Evolutionary conservation across 2,113 vertebrate species (phyloP).

Genomic region (Albula goreensis): DNA sequence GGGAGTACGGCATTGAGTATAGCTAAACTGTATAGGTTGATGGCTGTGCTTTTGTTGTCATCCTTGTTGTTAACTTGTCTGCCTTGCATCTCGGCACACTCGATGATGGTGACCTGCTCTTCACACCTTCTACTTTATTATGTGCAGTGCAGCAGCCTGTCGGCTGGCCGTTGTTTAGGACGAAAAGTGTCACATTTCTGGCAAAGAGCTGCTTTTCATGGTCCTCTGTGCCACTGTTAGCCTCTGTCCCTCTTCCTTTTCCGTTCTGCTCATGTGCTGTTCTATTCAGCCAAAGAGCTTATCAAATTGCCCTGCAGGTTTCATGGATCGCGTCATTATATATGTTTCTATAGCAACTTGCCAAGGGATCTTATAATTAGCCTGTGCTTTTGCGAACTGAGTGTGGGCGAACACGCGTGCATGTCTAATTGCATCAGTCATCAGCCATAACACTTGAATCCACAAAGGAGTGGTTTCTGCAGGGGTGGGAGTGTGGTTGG

Average conservation of each 20-base stretch:
- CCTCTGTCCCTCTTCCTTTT: not conserved
- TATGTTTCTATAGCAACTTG: conserved; percentile 25
- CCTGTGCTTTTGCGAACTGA: not conserved
- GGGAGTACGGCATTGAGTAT: not conserved
- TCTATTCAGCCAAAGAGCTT: not conserved
- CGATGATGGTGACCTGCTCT: not conserved
- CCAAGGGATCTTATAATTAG: not conserved
- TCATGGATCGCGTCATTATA: not conserved
- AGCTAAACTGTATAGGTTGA: not conserved
- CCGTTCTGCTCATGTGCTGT: not conserved
- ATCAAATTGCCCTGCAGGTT: not conserved
- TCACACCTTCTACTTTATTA: no score
- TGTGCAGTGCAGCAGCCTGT: not conserved
- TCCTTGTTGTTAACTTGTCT: not conserved
- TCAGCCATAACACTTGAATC: not conserved
- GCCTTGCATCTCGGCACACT: not conserved
- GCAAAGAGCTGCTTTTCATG: not conserved
- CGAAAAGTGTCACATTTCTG: not conserved
- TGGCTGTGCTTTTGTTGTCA: not conserved
- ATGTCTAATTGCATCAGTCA: not conserved
- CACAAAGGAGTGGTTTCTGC: not conserved
- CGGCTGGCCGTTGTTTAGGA: not conserved
- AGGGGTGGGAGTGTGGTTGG: not conserved
- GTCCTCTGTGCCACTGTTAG: not conserved
- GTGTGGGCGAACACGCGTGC: not conserved